These are phyloP conservation scores for Drosophila guanche DNA, from an alignment of 1,140 invertebrate species.

Conservation along the genomic window DNA sequence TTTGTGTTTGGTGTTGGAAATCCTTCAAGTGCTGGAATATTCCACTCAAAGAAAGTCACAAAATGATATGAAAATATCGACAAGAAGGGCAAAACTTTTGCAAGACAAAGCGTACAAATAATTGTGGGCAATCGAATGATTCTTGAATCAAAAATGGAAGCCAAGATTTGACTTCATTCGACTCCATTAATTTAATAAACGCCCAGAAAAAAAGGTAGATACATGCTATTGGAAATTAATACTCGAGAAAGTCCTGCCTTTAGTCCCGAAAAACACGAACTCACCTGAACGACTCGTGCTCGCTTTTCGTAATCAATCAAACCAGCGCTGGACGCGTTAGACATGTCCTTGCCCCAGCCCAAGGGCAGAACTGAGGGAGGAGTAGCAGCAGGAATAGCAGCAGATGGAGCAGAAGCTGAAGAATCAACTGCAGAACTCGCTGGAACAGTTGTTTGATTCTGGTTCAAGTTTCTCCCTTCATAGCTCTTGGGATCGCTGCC, in stretches of 20 bases:
- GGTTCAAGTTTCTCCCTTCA: neutral
- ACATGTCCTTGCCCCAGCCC: slow-evolving; percentile 44
- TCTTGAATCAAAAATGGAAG: neutral
- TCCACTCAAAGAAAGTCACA: too few species aligned
- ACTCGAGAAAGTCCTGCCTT: neutral
- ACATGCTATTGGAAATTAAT: neutral
- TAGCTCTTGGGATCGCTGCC: slow-evolving; percentile 2
- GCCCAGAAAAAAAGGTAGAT: neutral
- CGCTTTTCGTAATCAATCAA: slow-evolving; percentile 80
- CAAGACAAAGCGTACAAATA: too few species aligned
- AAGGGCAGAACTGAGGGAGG: slow-evolving; percentile 8
- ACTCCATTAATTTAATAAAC: too few species aligned
- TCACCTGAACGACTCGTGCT: slow-evolving; percentile 74
- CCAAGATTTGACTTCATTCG: neutral
- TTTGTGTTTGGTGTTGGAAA: neutral
- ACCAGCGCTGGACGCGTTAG: slow-evolving; percentile 16
- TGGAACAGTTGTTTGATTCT: neutral
- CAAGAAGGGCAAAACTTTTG: too few species aligned
- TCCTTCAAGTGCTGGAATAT: slow-evolving; percentile 12
- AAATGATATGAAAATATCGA: too few species aligned
- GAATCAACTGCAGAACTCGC: neutral
- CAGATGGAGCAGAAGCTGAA: too few species aligned
- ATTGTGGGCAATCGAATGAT: neutral
- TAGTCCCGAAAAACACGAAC: slow-evolving; percentile 25
- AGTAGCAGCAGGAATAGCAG: neutral